phyloP scores from a whole-genome alignment of 1,140 invertebrate genomes.

The Bombus soroeensis region DNA sequence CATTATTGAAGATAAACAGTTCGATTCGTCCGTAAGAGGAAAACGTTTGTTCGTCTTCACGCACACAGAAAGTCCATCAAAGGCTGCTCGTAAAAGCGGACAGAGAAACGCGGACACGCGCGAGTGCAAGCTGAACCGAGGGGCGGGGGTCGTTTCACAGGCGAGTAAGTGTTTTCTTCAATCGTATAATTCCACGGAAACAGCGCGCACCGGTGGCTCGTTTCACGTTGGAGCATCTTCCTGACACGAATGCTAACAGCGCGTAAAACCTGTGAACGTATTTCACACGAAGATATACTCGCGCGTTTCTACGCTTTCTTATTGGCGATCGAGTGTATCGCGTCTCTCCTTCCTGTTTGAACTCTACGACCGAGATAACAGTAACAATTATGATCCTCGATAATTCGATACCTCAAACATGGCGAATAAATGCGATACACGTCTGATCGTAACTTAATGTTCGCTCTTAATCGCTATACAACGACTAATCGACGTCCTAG shows the following conservation, averaged over 20 bases:
- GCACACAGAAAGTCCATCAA: background rate
- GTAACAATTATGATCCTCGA: background rate
- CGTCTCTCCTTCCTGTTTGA: too few species aligned
- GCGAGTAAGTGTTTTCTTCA: conserved; percentile 23
- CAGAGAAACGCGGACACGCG: background rate
- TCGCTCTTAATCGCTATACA: background rate
- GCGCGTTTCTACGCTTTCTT: background rate
- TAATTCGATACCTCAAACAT: background rate
- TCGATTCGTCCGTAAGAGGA: background rate
- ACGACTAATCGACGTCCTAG: background rate
- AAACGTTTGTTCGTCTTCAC: background rate
- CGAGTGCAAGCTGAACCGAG: background rate
- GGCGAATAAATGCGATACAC: background rate
- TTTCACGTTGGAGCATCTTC: background rate
- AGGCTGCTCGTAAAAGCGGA: background rate
- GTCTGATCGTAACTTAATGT: background rate
- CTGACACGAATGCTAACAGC: background rate
- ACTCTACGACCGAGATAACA: background rate
- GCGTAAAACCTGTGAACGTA: conserved; percentile 22
- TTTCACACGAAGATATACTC: conserved; percentile 4
- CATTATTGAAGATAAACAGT: background rate
- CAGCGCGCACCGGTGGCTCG: conserved; percentile 5
- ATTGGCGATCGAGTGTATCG: conserved; percentile 7
- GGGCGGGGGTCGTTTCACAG: background rate
- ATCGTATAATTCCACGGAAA: conserved; percentile 22